Base-by-base conservation (phyloP, 2,113 vertebrate genomes). In the Misgurnus mizolepis region DNA sequence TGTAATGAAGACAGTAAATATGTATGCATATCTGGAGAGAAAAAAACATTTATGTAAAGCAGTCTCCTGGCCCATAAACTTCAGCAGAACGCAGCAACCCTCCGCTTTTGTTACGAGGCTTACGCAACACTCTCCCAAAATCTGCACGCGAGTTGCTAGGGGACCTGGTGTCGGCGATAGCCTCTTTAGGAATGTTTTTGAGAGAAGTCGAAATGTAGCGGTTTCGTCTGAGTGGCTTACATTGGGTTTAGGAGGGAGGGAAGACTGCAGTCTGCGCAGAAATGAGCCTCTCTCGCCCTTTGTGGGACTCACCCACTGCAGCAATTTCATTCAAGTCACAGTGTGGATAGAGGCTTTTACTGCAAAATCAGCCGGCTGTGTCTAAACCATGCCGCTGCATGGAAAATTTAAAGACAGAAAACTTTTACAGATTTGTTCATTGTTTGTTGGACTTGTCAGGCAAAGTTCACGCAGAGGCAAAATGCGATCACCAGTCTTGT, bases 131-230 rank as follows among this genome's bases (percentile, higher is more conserved):
- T 87, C 84, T 82, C 66, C 86, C 43, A 22, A 81, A 87, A 87
- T 88, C 89, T 86, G 88, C 89, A 90, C 88, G 87, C 89, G 86
- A 61, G 89, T 92, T 91, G 88, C 90, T 88, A 89, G 60, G 86
- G 89, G 88, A 89, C 88, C 90, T 89, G 82, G 78, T 80, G 53
- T 43, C 50, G 65, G 56, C 79, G 80, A 86, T 88, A 90, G 90
- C 89, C 84, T 81, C 85, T 88, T 77, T 85, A 79, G 85, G 89
- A 90, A 91, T 90, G 86, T 85, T 86, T 89, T 70, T 88, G 79
- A 67, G 79, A 58, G 41, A 66, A 67, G 61, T 56, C 73, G 56
- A 56, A 74, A 66, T 27, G 49, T 67, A 17, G 65, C 53, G 64
- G 79, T 58, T 89, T 89, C 67, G 86, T 88, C 88, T 80, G 81